phyloP scores from a whole-genome alignment of 2,888 invertebrate species.

The Hyalella azteca region DNA sequence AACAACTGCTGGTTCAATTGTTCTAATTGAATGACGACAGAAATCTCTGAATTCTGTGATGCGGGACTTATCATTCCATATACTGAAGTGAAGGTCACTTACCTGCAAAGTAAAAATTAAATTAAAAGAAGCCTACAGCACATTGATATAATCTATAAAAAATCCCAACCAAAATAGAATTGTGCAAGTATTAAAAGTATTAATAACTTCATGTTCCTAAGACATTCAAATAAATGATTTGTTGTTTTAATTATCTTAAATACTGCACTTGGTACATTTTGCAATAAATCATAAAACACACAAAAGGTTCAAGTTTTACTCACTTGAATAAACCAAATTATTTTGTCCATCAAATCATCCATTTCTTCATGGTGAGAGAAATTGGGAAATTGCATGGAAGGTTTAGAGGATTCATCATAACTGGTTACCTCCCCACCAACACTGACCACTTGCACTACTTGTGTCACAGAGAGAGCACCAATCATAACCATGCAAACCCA shows the following conservation, averaged over 20 bases:
- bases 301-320: neutral
- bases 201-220: neutral
- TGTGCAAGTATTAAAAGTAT: neutral
- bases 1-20: conserved; percentile 77
- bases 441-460: conserved; percentile 46
- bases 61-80: conserved; percentile 77
- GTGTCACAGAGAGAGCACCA: conserved; percentile 46
- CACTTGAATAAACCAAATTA: conserved; percentile 47
- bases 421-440: conserved; percentile 36
- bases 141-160: neutral
- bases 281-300: neutral
- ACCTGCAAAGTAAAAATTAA: conserved; percentile 69
- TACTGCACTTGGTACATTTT: neutral
- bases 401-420: conserved; percentile 3
- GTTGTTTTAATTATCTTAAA: neutral
- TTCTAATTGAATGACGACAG: conserved; percentile 75
- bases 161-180: neutral
- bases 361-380: neutral
- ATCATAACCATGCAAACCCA: conserved; percentile 46
- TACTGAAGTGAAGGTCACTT: conserved; percentile 87
- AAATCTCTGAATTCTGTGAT: conserved; percentile 80
- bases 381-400: neutral
- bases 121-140: neutral
- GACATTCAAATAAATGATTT: neutral
- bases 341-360: conserved; percentile 14